Base-by-base conservation (phyloP, 2,888 invertebrate species). In the Agrotis clavis region DNA sequence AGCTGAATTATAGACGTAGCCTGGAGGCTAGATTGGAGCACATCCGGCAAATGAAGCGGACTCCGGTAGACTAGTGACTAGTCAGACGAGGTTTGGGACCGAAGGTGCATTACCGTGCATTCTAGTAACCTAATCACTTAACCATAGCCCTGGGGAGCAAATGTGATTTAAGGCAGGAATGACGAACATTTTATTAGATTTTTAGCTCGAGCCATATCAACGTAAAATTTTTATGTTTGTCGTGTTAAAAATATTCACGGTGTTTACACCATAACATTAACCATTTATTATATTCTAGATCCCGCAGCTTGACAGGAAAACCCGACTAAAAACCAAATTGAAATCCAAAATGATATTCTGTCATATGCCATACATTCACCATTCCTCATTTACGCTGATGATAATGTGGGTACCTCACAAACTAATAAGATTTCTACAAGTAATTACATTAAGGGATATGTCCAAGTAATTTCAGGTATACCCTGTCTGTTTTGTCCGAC, bases 1-100 rank as follows among this genome's bases (percentile, higher is more conserved):
- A 57, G 47, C 47, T 70, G 63, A 81, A 80, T 79, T 80, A 79
- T 66, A 71, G 56, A 63, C 59, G 65, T 59, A 54, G 47, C 30
- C 2, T 30, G 56, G 30, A 11, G 30, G 18, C 41, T 59, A 53
- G 67, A 79, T 69, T 53, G 71, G 54, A 54, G 60, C 57, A 54
- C 64, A 65, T 69, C 67, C 57, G 35, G 53, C 1, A 30, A 69
- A 62, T 45, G 81, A 51, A 64, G 35, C 53, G 63, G 41, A 41
- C 41, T 41, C 11, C 41, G 41, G 9, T 41, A 41, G 9, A 41
- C 41, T 5, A 53, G 45, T 16, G 16, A 47, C 41, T 61, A 64
- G 51, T 54, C 18, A 56, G 66, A 45, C 47, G 67, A 69, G 63
- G 19, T 64, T 66, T 68, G 48, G 64, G 50, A 64, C 25, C 53